These are phyloP conservation scores for Pollachius pollachius DNA, from an alignment of 2,113 vertebrate genomes.

Conservation along the genomic window DNA sequence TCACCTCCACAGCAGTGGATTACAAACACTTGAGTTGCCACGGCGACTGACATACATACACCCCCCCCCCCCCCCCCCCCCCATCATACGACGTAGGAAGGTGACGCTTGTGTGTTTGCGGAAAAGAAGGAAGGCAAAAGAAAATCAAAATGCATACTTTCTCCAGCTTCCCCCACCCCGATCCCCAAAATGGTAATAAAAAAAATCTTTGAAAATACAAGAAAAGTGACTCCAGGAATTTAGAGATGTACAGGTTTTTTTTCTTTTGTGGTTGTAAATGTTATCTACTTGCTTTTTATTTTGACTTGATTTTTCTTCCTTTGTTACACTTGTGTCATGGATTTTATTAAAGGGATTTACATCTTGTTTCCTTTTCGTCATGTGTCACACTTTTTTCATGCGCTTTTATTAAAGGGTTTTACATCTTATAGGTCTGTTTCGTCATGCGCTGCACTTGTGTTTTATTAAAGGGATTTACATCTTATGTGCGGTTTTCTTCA, in stretches of 20 bases:
- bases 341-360: slow-evolving; percentile 91
- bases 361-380: slow-evolving; percentile 46
- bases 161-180: slow-evolving; percentile 20
- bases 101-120: slow-evolving; percentile 58
- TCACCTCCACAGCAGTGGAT: slow-evolving; percentile 23
- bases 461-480: background rate
- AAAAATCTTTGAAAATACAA: slow-evolving; percentile 50
- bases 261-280: slow-evolving; percentile 88
- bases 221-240: slow-evolving; percentile 73
- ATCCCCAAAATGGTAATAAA: slow-evolving; percentile 12
- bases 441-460: background rate
- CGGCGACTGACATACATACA: too few species aligned
- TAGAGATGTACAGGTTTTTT: slow-evolving; percentile 80
- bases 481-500: background rate
- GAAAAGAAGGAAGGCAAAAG: slow-evolving; percentile 30
- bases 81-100: slow-evolving; percentile 49
- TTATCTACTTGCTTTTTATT: slow-evolving; percentile 75
- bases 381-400: background rate
- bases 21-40: slow-evolving; percentile 46
- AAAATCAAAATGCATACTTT: slow-evolving; percentile 51
- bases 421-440: background rate
- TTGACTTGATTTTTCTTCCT: slow-evolving; percentile 69
- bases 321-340: slow-evolving; percentile 79
- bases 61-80: slow-evolving; percentile 6
- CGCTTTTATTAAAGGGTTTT: background rate